Evolutionary conservation across 2,113 vertebrate genomes (phyloP).

Genomic region (Callocephalon fimbriatum): DNA sequence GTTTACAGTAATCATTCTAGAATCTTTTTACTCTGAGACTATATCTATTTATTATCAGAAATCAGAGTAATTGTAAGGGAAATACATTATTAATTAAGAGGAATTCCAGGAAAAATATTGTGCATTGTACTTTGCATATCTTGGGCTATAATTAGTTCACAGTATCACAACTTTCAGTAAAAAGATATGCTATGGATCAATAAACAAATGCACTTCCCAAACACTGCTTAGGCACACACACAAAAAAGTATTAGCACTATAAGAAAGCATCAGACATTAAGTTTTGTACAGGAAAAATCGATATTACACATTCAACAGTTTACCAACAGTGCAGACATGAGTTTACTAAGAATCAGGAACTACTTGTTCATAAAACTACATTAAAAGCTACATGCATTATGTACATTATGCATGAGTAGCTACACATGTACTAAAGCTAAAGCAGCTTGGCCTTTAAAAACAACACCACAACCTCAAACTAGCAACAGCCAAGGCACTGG

Average conservation of each 20-base stretch:
- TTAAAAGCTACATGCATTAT: neutral
- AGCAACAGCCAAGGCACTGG: neutral
- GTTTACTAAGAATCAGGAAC: neutral
- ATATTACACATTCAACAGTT: neutral
- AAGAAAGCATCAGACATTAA: neutral
- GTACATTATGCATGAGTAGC: neutral
- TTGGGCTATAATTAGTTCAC: neutral
- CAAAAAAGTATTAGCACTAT: neutral
- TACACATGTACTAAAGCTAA: neutral
- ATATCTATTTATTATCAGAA: neutral
- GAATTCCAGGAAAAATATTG: neutral
- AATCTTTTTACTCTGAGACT: neutral
- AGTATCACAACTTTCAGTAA: neutral
- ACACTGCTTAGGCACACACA: neutral
- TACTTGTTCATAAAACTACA: neutral
- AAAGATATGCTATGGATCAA: neutral
- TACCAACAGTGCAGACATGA: neutral
- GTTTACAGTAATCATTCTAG: neutral
- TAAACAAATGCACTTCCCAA: neutral
- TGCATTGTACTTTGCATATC: neutral
- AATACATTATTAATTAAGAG: neutral
- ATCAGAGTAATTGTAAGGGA: neutral
- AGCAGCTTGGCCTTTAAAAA: neutral
- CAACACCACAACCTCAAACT: neutral
- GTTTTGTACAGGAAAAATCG: neutral